Percentiles rank a stretch among this genome's conserved stretches.
These are phyloP conservation scores for Acanthococcus lagerstroemiae DNA, from an alignment of 2,888 invertebrate genomes.

Conservation along the genomic window DNA sequence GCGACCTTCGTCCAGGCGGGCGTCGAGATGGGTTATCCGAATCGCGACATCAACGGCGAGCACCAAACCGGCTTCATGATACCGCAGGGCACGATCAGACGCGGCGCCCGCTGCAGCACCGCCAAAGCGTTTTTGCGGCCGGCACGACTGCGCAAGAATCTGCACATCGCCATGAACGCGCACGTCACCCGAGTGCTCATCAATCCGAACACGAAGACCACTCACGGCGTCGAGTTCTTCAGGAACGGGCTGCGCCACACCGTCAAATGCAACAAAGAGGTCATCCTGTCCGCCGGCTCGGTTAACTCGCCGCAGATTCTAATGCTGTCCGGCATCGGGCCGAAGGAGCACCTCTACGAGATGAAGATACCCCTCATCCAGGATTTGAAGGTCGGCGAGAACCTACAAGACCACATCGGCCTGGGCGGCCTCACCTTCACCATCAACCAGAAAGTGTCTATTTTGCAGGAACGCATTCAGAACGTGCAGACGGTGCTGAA, in stretches of 20 bases:
- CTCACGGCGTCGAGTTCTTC: constrained; percentile 73
- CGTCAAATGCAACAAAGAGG: constrained; percentile 69
- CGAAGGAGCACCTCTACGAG: constrained; percentile 57
- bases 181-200: constrained; percentile 51
- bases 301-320: constrained; percentile 88
- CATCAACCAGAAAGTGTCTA: constrained; percentile 65
- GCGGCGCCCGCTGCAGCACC: constrained; percentile 60
- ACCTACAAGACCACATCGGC: constrained; percentile 82
- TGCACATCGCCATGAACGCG: constrained; percentile 73
- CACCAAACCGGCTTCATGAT: constrained; percentile 82
- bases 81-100: constrained; percentile 53
- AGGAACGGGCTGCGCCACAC: constrained; percentile 61
- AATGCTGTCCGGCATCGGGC: constrained; percentile 81
- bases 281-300: constrained; percentile 82
- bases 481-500: constrained; percentile 68
- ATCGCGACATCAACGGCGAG: constrained; percentile 78
- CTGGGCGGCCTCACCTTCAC: constrained; percentile 74
- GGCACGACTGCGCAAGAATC: constrained; percentile 64
- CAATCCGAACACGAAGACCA: constrained; percentile 54
- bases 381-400: constrained; percentile 71
- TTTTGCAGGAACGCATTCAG: constrained; percentile 68
- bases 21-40: constrained; percentile 71
- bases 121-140: constrained; percentile 79
- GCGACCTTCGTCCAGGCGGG: constrained; percentile 74
- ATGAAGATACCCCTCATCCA: constrained; percentile 68